Conservation (phyloP, 2,888 invertebrate genomes). For the Platerodrilus igneus region DNA sequence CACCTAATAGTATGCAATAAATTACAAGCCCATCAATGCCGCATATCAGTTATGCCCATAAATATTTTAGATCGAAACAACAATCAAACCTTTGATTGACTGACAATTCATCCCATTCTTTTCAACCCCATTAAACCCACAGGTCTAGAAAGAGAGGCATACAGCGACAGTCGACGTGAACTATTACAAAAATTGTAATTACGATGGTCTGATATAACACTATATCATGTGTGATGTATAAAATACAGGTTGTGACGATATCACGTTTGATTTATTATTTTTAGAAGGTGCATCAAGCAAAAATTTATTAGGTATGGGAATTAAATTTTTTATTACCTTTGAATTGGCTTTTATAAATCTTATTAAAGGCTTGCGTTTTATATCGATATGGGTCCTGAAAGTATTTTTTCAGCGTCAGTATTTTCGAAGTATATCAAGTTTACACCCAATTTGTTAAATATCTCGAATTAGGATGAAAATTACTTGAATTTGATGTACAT, state of each 20-base stretch:
- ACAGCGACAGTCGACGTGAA: slow-evolving; percentile 20
- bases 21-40: slow-evolving; percentile 29
- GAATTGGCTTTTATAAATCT: no score
- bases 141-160: slow-evolving; percentile 18
- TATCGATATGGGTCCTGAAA: no score
- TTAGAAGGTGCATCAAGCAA: slow-evolving; percentile 32
- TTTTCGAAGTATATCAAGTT: no score
- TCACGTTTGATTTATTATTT: slow-evolving; percentile 39
- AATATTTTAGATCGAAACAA: slow-evolving; percentile 20
- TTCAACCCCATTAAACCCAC: not conserved
- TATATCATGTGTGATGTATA: slow-evolving; percentile 45
- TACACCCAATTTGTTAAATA: no score
- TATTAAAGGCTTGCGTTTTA: no score
- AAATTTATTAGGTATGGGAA: slow-evolving; percentile 25
- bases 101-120: slow-evolving; percentile 8
- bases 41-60: slow-evolving; percentile 17
- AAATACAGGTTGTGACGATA: slow-evolving; percentile 39
- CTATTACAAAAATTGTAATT: slow-evolving; percentile 34
- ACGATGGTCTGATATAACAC: slow-evolving; percentile 40
- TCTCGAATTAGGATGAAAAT: no score
- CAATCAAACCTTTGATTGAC: slow-evolving; percentile 10
- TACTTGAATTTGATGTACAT: no score
- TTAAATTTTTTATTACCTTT: slow-evolving; percentile 10
- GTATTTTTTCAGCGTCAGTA: no score
- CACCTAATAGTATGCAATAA: slow-evolving; percentile 40